Evolutionary conservation across 2,113 vertebrate genomes (phyloP).

Genomic region (Spermophilus dauricus): DNA sequence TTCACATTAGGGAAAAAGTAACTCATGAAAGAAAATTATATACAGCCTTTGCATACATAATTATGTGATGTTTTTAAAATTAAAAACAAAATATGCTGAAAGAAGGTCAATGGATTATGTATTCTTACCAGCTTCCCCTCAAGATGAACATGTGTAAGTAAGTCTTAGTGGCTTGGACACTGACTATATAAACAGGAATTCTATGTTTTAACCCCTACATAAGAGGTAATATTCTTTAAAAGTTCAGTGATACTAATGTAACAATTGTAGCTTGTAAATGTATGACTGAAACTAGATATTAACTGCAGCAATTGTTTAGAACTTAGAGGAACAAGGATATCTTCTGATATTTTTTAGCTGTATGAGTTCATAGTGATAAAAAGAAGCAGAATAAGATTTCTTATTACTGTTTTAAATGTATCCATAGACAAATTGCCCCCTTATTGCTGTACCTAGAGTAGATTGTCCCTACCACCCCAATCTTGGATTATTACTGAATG

Average conservation of each 20-base stretch:
- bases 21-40: not conserved
- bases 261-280: not conserved
- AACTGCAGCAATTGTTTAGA: not conserved
- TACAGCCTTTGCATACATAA: not conserved
- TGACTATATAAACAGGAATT: not conserved
- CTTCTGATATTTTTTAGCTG: not conserved
- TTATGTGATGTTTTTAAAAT: not conserved
- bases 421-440: not conserved
- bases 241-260: not conserved
- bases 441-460: not conserved
- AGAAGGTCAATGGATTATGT: not conserved
- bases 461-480: fast-evolving
- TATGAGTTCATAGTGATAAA: not conserved
- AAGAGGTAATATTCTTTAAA: not conserved
- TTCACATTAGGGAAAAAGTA: not conserved
- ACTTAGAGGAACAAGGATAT: not conserved
- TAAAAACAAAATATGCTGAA: not conserved
- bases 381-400: not conserved
- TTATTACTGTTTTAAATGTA: not conserved
- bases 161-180: not conserved
- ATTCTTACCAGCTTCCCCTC: not conserved
- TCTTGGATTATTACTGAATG: not conserved
- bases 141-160: not conserved
- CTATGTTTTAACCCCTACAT: not conserved
- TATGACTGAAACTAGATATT: not conserved